Base-by-base conservation (phyloP, 2,113 vertebrate genomes). In the Hippocampus barbouri region DNA sequence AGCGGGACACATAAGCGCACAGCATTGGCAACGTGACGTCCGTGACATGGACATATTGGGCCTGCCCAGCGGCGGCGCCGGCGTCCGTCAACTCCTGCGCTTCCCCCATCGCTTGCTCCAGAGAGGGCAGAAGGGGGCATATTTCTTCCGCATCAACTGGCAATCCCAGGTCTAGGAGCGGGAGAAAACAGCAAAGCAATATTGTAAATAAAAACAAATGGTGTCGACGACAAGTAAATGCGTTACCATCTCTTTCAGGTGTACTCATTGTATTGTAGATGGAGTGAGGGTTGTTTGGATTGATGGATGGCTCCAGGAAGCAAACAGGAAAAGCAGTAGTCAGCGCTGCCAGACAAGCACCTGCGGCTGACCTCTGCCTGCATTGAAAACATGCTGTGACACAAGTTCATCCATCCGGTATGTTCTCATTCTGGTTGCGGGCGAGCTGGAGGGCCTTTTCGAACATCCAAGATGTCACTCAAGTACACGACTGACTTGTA, bases 1-100 rank as follows among this genome's bases (percentile, higher is more conserved):
- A 97, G 12, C 91, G 92, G 8, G 94, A 95, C 89, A 96, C 90
- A 83, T 98, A 98, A 84, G 94, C 95, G 53, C 96, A 98, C 0
- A 98, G 82, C 94, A 98, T 92, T 23, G 96, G 96, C 76, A 98
- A 76, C 3, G 94, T 91, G 34, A 98, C 94, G 79, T 98, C 95
- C 78, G 94, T 96, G 30, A 97, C 93, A 9, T 94, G 94, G 2
- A 93, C 91, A 90, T 95, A 95, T 68, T 93, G 94, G 3, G 93
- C 91, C 77, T 95, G 96, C 73, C 92, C 93, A 53, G 94, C 92
- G n/a, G 93, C 94, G 0, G 95, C 94, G 66, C 95, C 95, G 0
- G 93, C 81, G 1, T 54, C 70, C 8, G 86, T 94, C 56, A 97
- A 81, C 63, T 96, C 93, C 82, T 95, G 89, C 2, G 96, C 97